Percentiles rank a stretch among this genome's conserved stretches.
phyloP scores from a whole-genome alignment of 2,113 vertebrate genomes.

The Ahaetulla prasina region DNA sequence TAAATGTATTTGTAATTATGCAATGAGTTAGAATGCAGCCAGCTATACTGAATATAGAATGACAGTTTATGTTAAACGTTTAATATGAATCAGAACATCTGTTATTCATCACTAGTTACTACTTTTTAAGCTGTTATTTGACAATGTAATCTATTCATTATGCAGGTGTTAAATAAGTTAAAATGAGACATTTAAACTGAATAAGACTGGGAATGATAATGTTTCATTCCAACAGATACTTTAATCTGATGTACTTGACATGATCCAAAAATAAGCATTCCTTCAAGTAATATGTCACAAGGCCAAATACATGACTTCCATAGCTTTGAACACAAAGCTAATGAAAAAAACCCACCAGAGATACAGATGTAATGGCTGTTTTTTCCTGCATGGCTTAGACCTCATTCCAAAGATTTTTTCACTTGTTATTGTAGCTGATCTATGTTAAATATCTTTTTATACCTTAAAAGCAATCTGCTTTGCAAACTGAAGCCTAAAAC shows the following conservation, averaged over 20 bases:
- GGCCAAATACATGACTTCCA: not conserved
- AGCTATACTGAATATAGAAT: not conserved
- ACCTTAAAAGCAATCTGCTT: accelerated
- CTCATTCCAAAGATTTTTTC: not conserved
- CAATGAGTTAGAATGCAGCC: not conserved
- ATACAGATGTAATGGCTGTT: not conserved
- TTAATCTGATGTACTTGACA: constrained; percentile 14
- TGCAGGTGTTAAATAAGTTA: accelerated
- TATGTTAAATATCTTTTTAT: not conserved
- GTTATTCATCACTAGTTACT: accelerated
- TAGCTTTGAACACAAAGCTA: not conserved
- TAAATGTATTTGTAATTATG: not conserved
- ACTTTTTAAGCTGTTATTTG: not conserved
- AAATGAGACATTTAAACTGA: constrained; percentile 13
- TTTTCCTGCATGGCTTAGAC: accelerated
- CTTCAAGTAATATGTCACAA: constrained; percentile 15
- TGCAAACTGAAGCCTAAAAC: not conserved
- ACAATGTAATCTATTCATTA: accelerated
- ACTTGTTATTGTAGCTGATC: not conserved
- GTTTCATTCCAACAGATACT: constrained; percentile 12
- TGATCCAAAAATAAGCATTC: constrained; percentile 44
- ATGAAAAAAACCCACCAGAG: not conserved
- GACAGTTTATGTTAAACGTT: not conserved
- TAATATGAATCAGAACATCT: not conserved
- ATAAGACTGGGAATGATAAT: not conserved